These are phyloP conservation scores for Cromileptes altivelis DNA, from an alignment of 2,113 vertebrate genomes.

Conservation along the genomic window DNA sequence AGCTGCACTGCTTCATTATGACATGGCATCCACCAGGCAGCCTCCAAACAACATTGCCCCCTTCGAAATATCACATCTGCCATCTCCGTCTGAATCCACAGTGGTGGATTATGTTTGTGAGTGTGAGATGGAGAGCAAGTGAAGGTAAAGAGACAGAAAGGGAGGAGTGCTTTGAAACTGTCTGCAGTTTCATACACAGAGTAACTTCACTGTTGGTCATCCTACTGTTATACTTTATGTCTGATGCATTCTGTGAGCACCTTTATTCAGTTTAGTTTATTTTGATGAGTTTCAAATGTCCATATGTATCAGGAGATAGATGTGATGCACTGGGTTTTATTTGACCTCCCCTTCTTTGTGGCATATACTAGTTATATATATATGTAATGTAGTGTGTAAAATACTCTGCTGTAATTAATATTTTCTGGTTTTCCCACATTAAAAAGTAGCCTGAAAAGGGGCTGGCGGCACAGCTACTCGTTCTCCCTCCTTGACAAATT, in stretches of 20 bases:
- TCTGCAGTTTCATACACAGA: conserved; percentile 5
- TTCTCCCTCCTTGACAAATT: too few species aligned
- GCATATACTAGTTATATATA: too few species aligned
- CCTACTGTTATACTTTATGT: neutral
- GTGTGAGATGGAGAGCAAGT: conserved; percentile 26
- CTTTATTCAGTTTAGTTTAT: neutral
- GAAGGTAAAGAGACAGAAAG: conserved; percentile 12
- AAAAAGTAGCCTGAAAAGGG: too few species aligned
- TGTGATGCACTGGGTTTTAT: neutral
- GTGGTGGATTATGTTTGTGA: conserved; percentile 50
- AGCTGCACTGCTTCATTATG: conserved; percentile 78
- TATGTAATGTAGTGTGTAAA: too few species aligned
- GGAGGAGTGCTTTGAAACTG: conserved; percentile 3
- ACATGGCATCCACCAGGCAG: conserved; percentile 60
- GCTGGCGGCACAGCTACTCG: too few species aligned
- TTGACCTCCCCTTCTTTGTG: neutral
- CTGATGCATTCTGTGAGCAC: neutral
- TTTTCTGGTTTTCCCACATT: too few species aligned
- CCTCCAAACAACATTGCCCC: conserved; percentile 55
- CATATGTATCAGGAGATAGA: neutral
- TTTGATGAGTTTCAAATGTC: conserved; percentile 7
- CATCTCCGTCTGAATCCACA: conserved; percentile 52
- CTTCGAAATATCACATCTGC: conserved; percentile 63
- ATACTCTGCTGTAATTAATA: too few species aligned
- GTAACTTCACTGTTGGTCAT: conserved; percentile 10